phyloP scores from a whole-genome alignment of 2,113 vertebrate genomes.

The Oncorhynchus kisutch region DNA sequence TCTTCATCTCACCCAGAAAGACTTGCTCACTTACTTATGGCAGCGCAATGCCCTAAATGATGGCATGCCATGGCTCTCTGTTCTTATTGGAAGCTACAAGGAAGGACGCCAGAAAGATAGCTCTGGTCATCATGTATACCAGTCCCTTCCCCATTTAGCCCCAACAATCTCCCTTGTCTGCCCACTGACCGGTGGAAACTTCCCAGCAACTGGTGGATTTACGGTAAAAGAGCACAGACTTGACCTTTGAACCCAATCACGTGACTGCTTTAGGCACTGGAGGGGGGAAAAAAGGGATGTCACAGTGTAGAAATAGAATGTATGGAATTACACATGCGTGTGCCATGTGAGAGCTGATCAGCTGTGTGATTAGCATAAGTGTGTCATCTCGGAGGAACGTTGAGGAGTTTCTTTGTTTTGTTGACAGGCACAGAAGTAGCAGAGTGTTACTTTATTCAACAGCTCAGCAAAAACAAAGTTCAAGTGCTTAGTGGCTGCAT shows the following conservation, averaged over 20 bases:
- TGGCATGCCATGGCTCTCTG: neutral
- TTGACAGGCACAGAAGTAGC: too few species aligned
- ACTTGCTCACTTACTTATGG: neutral
- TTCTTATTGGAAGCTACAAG: neutral
- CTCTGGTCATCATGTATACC: slow-evolving; percentile 38
- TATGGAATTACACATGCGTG: neutral
- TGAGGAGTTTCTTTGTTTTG: too few species aligned
- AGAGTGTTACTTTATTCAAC: too few species aligned
- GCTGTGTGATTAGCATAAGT: neutral
- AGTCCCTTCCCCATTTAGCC: slow-evolving; percentile 47
- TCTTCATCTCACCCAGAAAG: slow-evolving; percentile 25
- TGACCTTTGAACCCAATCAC: slow-evolving; percentile 33
- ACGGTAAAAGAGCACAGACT: slow-evolving; percentile 12
- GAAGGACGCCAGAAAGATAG: neutral
- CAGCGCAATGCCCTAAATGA: neutral
- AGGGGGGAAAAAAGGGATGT: slow-evolving; percentile 28
- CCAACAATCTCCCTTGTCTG: slow-evolving; percentile 22
- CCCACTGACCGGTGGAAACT: slow-evolving; percentile 13
- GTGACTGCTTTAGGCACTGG: slow-evolving; percentile 27
- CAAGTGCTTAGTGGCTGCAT: too few species aligned
- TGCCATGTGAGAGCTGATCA: neutral
- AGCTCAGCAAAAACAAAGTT: too few species aligned
- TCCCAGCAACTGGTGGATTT: slow-evolving; percentile 26
- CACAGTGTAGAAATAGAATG: slow-evolving; percentile 27
- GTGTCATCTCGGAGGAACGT: neutral